Evolutionary conservation across 2,888 invertebrate genomes (phyloP), one percentile per base, ranked within the genome.

Genomic region (Pterostichus madidus): DNA sequence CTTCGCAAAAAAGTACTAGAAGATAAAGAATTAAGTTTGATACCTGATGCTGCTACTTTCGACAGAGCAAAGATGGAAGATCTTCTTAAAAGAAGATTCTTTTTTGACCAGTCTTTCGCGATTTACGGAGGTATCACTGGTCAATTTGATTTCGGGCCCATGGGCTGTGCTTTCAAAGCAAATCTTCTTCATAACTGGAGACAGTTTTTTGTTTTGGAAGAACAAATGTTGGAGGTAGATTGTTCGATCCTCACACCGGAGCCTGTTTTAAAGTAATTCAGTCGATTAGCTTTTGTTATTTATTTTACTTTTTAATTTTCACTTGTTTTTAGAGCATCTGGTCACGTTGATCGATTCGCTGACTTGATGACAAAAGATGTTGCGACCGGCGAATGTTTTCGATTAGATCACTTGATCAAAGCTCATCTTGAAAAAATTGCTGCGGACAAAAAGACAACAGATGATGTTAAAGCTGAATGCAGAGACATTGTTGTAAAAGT

Each of bases 291-390:
- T 24, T 52, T 52, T 73, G 15, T 73, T 31, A 15, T 56, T 77
- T 56, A 17, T 7, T 35, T 77, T 1, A 24, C n/a, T 53, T 77
- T 15, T 77, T 39, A 11, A 75, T 13, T 17, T 32, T 32, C 32
- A 73, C 6, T 46, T 75, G 31, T 79, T 59, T 73, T 79, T 79
- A 94, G 94, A 88, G 98, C 99, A 15, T 99, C 99, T 5, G 99
- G 99, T 0, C 99, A 99, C 90, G 99, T 99, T 0, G 99, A 99
- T 87, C 93, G 99, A 83, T 99, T 99, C 92, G 98, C 99, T 71
- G 99, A 99, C 91, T 93, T 98, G 83, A 99, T 99, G 99, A 99
- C 99, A 0, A 99, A 99, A 90, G 99, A 99, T 91, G 87, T 94
- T 0, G 96, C 96, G 89, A 97, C 94, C 85, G 99, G 99, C 5